Evolutionary conservation across 2,888 invertebrate genomes (phyloP).

Genomic region (Hybos culiciformis): DNA sequence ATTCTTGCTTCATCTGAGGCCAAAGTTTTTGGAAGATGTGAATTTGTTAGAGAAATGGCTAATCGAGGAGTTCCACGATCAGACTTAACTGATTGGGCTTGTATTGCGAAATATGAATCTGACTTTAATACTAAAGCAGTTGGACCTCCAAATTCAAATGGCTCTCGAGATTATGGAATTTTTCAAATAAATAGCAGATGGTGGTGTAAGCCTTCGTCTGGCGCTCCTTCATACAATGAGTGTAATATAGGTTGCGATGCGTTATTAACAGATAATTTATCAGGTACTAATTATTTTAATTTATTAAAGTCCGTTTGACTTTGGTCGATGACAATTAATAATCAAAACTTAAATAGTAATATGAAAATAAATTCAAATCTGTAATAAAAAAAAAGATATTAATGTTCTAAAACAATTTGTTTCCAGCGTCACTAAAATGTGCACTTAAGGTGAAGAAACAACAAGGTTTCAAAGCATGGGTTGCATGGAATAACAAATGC

Average conservation of each 20-base stretch:
- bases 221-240: constrained; percentile 23
- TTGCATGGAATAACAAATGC: constrained; percentile 28
- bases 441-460: constrained; percentile 24
- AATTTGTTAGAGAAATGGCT: constrained; percentile 25
- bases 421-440: constrained; percentile 27
- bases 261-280: constrained; percentile 29
- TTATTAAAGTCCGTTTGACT: constrained; percentile 12
- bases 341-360: no score
- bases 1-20: no score
- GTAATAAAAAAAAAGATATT: no score
- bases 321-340: no score
- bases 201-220: constrained; percentile 28
- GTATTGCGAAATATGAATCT: constrained; percentile 29
- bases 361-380: no score
- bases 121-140: constrained; percentile 36
- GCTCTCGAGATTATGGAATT: constrained; percentile 34
- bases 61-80: constrained; percentile 28
- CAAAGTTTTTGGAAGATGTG: constrained; percentile 22
- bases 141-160: constrained; percentile 38
- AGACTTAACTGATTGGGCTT: constrained; percentile 27
- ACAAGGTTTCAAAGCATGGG: constrained; percentile 33
- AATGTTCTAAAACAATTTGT: no score
- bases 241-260: constrained; percentile 27
- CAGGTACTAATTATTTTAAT: constrained; percentile 13
- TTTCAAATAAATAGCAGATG: constrained; percentile 34